Conservation (phyloP, 2,888 invertebrate genomes). For the Julus scanicus region DNA sequence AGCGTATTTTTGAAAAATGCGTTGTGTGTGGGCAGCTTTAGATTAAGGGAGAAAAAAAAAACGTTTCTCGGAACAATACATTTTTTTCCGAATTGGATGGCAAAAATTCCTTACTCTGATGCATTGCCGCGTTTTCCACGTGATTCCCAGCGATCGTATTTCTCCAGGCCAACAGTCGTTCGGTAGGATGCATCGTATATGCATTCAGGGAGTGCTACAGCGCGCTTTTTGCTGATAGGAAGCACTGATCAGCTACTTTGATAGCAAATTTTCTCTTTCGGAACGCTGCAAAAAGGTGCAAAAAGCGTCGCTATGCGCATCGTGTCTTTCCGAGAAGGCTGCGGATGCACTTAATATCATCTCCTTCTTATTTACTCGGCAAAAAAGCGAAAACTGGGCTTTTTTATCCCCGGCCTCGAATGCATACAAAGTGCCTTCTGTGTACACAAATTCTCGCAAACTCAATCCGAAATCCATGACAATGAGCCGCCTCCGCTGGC, state of each 20-base stretch:
- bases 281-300: background rate
- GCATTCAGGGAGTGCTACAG: background rate
- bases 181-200: background rate
- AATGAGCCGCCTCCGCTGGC: background rate
- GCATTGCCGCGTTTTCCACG: too few relatives aligned
- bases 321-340: background rate
- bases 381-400: background rate
- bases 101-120: background rate
- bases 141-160: background rate
- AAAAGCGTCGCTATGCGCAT: background rate
- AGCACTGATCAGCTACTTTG: background rate
- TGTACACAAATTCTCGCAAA: conserved; percentile 14
- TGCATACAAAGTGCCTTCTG: background rate
- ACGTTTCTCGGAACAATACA: too few relatives aligned
- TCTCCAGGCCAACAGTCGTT: background rate
- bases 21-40: too few relatives aligned
- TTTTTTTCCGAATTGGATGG: background rate
- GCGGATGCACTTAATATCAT: conserved; percentile 13
- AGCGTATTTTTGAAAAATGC: too few relatives aligned
- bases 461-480: conserved; percentile 21
- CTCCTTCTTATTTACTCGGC: background rate
- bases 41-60: too few relatives aligned
- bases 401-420: background rate
- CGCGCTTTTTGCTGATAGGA: background rate
- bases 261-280: background rate